Base-by-base conservation (phyloP, 92 coral and sea anemone species). In the Palythoa caribaeorum region DNA sequence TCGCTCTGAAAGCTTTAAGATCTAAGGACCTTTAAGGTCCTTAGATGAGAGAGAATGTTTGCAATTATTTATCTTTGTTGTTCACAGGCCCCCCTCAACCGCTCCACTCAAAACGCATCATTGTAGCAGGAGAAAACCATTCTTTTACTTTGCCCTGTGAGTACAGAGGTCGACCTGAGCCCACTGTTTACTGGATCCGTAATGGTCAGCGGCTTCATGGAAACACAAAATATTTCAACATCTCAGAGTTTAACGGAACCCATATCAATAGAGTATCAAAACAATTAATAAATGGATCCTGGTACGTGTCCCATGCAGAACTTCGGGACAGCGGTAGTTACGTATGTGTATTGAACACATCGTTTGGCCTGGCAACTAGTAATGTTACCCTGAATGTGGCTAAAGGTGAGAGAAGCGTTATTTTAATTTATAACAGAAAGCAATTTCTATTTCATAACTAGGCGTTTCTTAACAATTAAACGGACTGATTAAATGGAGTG, bases 141-240 rank as follows among this genome's bases (percentile, higher is more conserved):
- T 39, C 85, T 9, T n/a, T 63, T 57, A 80, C 6, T 62, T 63
- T 80, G 55, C 74, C 85, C 4, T 80, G 85, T 28, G 85, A 80
- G 5, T 62, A 80, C 73, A 73, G 12, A 19, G 85, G 85, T 44
- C 85, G 74, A 62, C 85, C 85, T 60, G 85, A 80, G 85, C 85
- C 85, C 55, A 66, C 39, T 38, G 54, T 80, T 20, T 60, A 59
- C 14, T 80, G 85, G 85, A 55, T 80, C 35, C 85, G 55, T 6
- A 80, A 80, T 38, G 73, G 73, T 39, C 71, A 80, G 73, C 60
- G 57, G 73, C 85, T 80, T 39, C 57, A 19, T 6, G 59, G 19
- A 38, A 17, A 47, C 0, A 9, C 80, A n/a, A 19, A 80, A 44
- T 6, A 4, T 5, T n/a, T 38, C 4, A 21, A 63, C 14, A 19